phyloP scores from a whole-genome alignment of 2,888 invertebrate species.

The Syritta pipiens region DNA sequence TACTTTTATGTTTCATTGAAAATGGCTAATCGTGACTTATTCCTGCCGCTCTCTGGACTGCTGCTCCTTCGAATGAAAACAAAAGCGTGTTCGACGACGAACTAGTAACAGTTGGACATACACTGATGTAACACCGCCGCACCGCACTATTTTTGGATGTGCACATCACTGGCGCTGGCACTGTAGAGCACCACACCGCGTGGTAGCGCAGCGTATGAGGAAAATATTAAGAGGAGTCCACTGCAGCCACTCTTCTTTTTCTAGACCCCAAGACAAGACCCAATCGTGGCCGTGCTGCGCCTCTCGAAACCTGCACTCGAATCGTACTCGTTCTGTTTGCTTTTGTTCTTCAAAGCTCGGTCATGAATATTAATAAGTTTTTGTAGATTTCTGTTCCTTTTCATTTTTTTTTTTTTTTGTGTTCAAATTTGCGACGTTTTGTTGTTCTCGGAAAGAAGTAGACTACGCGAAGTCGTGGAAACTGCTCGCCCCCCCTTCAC shows the following conservation, averaged over 20 bases:
- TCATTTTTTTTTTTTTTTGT: slow-evolving; percentile 11
- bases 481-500: neutral
- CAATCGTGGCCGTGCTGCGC: slow-evolving; percentile 17
- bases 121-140: slow-evolving; percentile 46
- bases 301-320: slow-evolving; percentile 49
- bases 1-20: slow-evolving; percentile 73
- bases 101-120: slow-evolving; percentile 28
- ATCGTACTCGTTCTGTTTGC: slow-evolving; percentile 42
- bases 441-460: slow-evolving; percentile 66
- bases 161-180: slow-evolving; percentile 22
- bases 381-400: slow-evolving; percentile 64
- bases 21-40: slow-evolving; percentile 69
- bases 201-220: slow-evolving; percentile 37
- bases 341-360: slow-evolving; percentile 67
- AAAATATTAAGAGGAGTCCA: slow-evolving; percentile 54
- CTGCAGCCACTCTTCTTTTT: slow-evolving; percentile 31
- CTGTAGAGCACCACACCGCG: too few relatives aligned
- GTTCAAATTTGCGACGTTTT: slow-evolving; percentile 52
- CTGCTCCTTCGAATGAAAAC: slow-evolving; percentile 57
- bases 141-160: slow-evolving; percentile 48
- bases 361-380: slow-evolving; percentile 74
- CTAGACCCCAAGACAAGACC: slow-evolving; percentile 1
- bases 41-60: slow-evolving; percentile 58
- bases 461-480: slow-evolving; percentile 66
- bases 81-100: slow-evolving; percentile 52